A percentile compares a stretch with the other conserved stretches of the same genome.
phyloP scores from a whole-genome alignment of 2,888 invertebrate genomes.

The Microctonus aethiopoides region DNA sequence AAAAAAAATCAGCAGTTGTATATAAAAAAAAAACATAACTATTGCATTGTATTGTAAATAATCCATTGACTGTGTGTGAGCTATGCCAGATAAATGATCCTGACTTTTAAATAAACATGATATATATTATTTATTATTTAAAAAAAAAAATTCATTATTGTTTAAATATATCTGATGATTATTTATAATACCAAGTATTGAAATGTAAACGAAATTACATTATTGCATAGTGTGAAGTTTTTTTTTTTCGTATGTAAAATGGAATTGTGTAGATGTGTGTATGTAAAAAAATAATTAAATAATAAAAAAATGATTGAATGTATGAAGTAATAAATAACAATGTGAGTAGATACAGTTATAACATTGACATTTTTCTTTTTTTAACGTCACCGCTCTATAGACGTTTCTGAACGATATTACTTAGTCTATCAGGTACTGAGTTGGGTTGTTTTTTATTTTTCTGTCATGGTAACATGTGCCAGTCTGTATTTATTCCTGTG shows the following conservation, averaged over 20 bases:
- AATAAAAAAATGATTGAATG: conserved; percentile 55
- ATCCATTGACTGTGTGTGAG: conserved; percentile 1
- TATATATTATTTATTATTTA: background rate
- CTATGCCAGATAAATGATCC: background rate
- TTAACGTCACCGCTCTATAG: conserved; percentile 58
- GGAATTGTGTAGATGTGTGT: conserved; percentile 34
- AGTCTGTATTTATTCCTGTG: conserved; percentile 58
- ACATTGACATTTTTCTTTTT: conserved; percentile 59
- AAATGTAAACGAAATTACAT: conserved; percentile 36
- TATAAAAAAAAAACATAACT: conserved; percentile 21
- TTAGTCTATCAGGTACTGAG: conserved; percentile 67
- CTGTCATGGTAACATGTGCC: conserved; percentile 68
- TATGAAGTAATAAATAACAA: conserved; percentile 65
- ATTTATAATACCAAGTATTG: background rate
- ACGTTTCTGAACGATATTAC: conserved; percentile 60
- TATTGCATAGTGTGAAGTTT: conserved; percentile 50
- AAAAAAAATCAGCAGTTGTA: conserved; percentile 15
- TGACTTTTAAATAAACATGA: conserved; percentile 1
- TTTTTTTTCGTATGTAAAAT: background rate
- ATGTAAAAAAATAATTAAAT: background rate
- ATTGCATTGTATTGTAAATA: conserved; percentile 34
- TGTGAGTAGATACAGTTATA: conserved; percentile 63
- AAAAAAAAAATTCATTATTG: background rate
- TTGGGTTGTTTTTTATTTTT: conserved; percentile 57
- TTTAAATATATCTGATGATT: background rate